Evolutionary conservation across 2,113 vertebrate species (phyloP), one percentile per base, ranked within the genome.

Genomic region (Tyrannus savana): DNA sequence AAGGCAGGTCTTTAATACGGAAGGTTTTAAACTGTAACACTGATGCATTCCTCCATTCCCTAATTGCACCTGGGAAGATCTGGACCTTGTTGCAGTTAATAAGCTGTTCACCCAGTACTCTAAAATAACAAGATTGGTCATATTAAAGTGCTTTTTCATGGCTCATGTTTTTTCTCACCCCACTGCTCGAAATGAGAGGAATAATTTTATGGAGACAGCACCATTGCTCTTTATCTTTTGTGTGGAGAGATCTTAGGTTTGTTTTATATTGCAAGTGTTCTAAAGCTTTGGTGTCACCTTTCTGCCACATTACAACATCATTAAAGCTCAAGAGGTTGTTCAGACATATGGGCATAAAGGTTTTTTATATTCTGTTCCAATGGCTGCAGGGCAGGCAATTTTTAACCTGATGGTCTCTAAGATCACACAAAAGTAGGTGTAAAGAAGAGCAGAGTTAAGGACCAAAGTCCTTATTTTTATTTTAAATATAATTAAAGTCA

Each of bases 41-140:
- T 35, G 53, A 64, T 76, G n/a, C 28, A 60, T 77, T 96, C 63
- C 52, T 75, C 33, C 58, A n/a, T 91, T 96, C 44, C 56, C 68
- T 94, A 91, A 91, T 94, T 88, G 74, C 42, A 59, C 31, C 76
- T 75, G 64, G 58, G 91, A 93, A 94, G 90, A 91, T 93, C 47
- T 89, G 82, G 52, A 94, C 96, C 56, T 62, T 87, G 76, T 87
- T 89, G 52, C 67, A 53, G 75, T 93, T 92, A 87, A 77, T 84
- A 81, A 74, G 25, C 41, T 86, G 72, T 87, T 94, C 80, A 84
- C 56, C 37, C 47, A 84, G 77, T 89, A 37, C 55, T 93, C 80
- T 87, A 81, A 91, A 95, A 96, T 78, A 75, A 73, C 79, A 93
- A 69, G 55, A 82, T 11, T 53, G 56, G 53, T 73, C 88, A 60